Conservation (phyloP, 2,797 vertebrate genomes). For the Spatula versicolor region DNA sequence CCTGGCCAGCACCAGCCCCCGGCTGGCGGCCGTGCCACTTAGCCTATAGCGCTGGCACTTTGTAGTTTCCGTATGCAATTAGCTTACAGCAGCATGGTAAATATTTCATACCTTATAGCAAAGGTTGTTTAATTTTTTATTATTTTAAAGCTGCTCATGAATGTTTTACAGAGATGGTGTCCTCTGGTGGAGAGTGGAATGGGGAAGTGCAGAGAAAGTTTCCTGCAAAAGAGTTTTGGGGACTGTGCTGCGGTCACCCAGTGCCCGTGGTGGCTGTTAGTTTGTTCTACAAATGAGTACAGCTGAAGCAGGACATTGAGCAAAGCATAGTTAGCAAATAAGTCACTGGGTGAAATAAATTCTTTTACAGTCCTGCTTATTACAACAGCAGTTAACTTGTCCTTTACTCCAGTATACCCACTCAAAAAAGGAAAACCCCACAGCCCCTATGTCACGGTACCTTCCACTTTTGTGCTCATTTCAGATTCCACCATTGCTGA, state of each 20-base stretch:
- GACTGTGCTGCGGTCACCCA: neutral
- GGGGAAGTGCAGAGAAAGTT: neutral
- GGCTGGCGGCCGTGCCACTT: neutral
- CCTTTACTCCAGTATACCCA: neutral
- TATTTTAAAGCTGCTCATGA: conserved; percentile 77
- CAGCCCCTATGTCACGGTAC: fast-evolving
- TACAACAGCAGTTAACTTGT: neutral
- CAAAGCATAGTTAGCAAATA: neutral
- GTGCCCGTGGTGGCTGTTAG: neutral
- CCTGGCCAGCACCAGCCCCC: neutral
- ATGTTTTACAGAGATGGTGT: conserved; percentile 69
- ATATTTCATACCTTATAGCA: conserved; percentile 78
- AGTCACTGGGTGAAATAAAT: neutral
- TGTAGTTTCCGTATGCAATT: conserved; percentile 58
- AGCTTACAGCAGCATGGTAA: conserved; percentile 75
- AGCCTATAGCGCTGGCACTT: neutral
- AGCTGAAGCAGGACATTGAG: neutral
- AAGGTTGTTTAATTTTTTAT: conserved; percentile 80
- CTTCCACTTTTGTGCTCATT: neutral
- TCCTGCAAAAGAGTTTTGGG: neutral
- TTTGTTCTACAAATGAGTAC: neutral
- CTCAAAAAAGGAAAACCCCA: neutral
- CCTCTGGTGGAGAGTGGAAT: neutral
- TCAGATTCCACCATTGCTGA: neutral
- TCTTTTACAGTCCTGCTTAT: neutral